Conservation (phyloP, 2,888 invertebrate genomes). For the Leptopilina myrica region DNA sequence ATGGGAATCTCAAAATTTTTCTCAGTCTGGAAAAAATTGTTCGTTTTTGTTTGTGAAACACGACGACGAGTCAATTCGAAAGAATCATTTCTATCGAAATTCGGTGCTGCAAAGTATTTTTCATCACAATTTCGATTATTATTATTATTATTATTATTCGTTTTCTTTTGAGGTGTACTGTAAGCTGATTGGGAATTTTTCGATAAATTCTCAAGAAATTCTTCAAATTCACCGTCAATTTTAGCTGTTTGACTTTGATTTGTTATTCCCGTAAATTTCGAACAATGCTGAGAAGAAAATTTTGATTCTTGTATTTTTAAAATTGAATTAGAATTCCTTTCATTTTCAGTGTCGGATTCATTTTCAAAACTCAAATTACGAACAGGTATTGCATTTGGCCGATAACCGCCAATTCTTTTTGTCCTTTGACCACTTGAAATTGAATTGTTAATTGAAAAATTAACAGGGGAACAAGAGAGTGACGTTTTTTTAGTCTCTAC, state of each 20-base stretch:
- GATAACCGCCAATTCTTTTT: conserved; percentile 11
- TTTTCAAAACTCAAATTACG: conserved; percentile 61
- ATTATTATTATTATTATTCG: no score
- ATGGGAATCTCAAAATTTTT: not conserved
- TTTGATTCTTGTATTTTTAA: not conserved
- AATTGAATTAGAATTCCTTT: conserved; percentile 25
- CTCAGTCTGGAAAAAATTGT: not conserved
- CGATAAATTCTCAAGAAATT: not conserved
- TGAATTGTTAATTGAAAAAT: not conserved
- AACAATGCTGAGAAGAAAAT: not conserved
- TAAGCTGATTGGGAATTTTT: conserved; percentile 7
- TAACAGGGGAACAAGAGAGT: not conserved
- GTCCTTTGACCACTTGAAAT: not conserved
- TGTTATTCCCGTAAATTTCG: not conserved
- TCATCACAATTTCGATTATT: not conserved
- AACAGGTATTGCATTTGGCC: not conserved
- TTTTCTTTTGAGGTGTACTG: conserved; percentile 17
- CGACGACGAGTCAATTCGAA: not conserved
- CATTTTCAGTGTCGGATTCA: conserved; percentile 55
- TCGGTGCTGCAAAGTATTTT: not conserved
- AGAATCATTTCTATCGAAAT: conserved; percentile 16
- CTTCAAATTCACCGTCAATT: not conserved
- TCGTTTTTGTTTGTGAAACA: not conserved
- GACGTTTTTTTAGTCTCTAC: not conserved
- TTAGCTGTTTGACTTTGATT: not conserved